Percentiles rank a stretch among this genome's conserved stretches.
Evolutionary conservation across 2,797 vertebrate genomes (phyloP).

Genomic region (Silurus lanzhouensis): DNA sequence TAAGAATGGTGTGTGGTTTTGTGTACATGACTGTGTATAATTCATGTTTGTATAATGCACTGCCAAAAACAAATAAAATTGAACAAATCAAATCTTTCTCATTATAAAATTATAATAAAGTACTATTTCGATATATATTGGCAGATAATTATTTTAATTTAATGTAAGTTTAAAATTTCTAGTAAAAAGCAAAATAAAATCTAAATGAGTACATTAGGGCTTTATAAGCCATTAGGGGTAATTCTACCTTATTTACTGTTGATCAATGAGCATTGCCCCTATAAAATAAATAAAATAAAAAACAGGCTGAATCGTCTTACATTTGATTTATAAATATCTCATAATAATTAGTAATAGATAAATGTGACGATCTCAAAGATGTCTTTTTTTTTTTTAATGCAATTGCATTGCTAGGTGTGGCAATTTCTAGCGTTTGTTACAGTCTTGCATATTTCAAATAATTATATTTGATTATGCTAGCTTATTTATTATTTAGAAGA

Average conservation of each 20-base stretch:
- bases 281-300: not conserved
- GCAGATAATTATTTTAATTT: not conserved
- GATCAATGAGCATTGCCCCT: too few relatives aligned
- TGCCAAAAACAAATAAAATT: not conserved
- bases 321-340: not conserved
- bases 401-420: not conserved
- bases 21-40: not conserved
- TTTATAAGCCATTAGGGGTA: too few relatives aligned
- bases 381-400: not conserved
- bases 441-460: not conserved
- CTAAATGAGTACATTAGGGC: too few relatives aligned
- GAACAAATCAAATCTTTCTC: not conserved
- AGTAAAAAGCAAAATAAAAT: too few relatives aligned
- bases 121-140: not conserved
- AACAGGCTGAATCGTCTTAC: not conserved
- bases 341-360: not conserved
- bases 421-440: not conserved
- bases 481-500: not conserved
- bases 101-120: not conserved
- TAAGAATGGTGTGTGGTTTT: constrained; percentile 16
- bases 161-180: too few relatives aligned
- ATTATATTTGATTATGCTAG: not conserved
- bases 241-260: too few relatives aligned
- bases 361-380: not conserved
- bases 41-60: not conserved